Conservation (phyloP, 2,888 invertebrate genomes). For the Cosmopolites sordidus region DNA sequence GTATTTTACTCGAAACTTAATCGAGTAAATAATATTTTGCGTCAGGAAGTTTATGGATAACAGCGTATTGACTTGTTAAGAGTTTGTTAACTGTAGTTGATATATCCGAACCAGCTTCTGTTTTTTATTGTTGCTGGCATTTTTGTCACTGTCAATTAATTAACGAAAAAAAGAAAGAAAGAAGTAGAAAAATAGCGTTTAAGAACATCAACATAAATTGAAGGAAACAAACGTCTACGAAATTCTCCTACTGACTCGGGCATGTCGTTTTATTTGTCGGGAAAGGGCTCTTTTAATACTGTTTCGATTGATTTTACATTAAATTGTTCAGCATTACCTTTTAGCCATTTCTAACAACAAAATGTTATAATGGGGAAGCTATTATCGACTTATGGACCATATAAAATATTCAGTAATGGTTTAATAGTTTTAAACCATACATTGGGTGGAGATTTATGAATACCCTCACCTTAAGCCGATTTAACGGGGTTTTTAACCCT, state of each 20-base stretch:
- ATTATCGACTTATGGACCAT: conserved; percentile 8
- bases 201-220: conserved; percentile 1
- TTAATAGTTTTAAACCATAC: conserved; percentile 11
- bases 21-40: too few relatives aligned
- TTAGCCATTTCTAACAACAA: conserved; percentile 5
- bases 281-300: conserved; percentile 7
- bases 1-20: too few relatives aligned
- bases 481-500: not conserved
- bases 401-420: conserved; percentile 14
- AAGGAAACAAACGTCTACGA: conserved; percentile 1
- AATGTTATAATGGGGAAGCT: conserved; percentile 1
- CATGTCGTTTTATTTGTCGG: conserved; percentile 5
- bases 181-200: not conserved
- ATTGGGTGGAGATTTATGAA: not conserved
- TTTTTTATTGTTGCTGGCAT: too few relatives aligned
- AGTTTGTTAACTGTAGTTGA: too few relatives aligned
- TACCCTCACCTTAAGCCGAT: not conserved
- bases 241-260: not conserved
- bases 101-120: too few relatives aligned
- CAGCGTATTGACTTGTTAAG: too few relatives aligned
- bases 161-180: not conserved
- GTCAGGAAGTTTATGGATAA: too few relatives aligned
- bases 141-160: not conserved
- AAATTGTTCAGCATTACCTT: conserved; percentile 8
- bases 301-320: conserved; percentile 16